Evolutionary conservation across 2,113 vertebrate species (phyloP), one percentile per base, ranked within the genome.

Genomic region (Theristicus caerulescens): DNA sequence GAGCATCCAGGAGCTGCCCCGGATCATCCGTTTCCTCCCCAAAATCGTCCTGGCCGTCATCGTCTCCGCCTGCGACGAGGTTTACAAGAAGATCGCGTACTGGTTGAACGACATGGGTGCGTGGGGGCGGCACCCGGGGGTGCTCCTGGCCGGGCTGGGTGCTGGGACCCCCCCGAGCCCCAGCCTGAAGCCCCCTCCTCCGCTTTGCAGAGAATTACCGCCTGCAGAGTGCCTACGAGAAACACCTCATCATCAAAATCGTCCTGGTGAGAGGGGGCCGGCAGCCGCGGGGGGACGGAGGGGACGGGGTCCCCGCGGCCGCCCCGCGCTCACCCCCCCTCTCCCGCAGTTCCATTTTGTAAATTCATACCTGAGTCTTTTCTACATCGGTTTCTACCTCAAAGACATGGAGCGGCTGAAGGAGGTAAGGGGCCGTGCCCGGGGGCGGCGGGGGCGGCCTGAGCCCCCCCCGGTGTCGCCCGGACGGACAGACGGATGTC

Each of bases 361-460:
- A 98, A 99, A 99, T 98, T 99, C 99, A 61, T 99, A 99, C 98
- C 98, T 99, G 98, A 99, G 99, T 98, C 99, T 99, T 98, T 99
- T 99, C 98, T 99, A 99, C 98, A 99, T 99, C 74, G 99, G 99
- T 96, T 99, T 99, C 99, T 99, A 99, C 99, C 99, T 99, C 99
- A 99, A 99, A 98, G 99, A 99, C 98, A 99, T 99, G 99, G 99
- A 99, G 94, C 98, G 99, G 67, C 98, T 99, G 81, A 99, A 99
- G 97, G 99, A 99, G 99, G 99, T 99, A 93, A 97, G 98, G 51
- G 61, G 66, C 59, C 0, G 13, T 14, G 61, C 66, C 34, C 0
- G 7, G 66, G 79, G 47, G 31, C 1, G 25, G 58, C 1, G 61
- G 65, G 73, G 42, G 54, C 5, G 1, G 32, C 25, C 22, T 11